Percentiles rank a stretch among this genome's conserved stretches.
Evolutionary conservation across 1,140 invertebrate species (phyloP).

Genomic region (Drosophila carrolli): DNA sequence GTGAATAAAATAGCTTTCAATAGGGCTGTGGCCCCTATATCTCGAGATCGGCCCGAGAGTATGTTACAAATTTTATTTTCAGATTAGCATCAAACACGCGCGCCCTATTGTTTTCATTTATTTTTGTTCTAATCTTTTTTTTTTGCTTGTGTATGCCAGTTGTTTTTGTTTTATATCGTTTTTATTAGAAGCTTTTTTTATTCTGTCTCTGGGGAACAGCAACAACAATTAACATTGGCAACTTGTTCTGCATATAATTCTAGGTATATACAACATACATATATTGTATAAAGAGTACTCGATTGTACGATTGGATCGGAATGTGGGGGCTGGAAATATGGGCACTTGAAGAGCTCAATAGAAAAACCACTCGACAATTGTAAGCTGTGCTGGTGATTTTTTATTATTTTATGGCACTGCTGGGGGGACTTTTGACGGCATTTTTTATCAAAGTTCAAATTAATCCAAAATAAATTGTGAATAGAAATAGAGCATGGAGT

Average conservation of each 20-base stretch:
- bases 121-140: slow-evolving; percentile 1
- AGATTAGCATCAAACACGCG: slow-evolving; percentile 33
- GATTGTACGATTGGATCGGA: slow-evolving; percentile 12
- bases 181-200: slow-evolving; percentile 27
- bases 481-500: slow-evolving; percentile 25
- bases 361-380: slow-evolving; percentile 17
- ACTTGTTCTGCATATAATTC: slow-evolving; percentile 50
- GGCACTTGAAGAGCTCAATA: slow-evolving; percentile 10
- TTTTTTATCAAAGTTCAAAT: slow-evolving; percentile 32
- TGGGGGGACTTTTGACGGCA: neutral
- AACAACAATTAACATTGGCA: slow-evolving; percentile 28
- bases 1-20: slow-evolving; percentile 13
- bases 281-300: neutral
- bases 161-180: slow-evolving; percentile 29
- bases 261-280: neutral
- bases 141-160: slow-evolving; percentile 9
- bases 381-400: slow-evolving; percentile 23
- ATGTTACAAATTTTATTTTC: slow-evolving; percentile 33
- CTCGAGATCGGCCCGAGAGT: slow-evolving; percentile 24
- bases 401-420: slow-evolving; percentile 13
- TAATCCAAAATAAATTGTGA: slow-evolving; percentile 20
- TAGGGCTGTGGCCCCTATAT: slow-evolving; percentile 25
- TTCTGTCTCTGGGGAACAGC: slow-evolving; percentile 21
- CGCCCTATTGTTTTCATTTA: slow-evolving; percentile 4
- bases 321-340: slow-evolving; percentile 22